These are phyloP conservation scores for Drosophila kanapiae DNA, from an alignment of 1,140 invertebrate genomes.

Conservation along the genomic window DNA sequence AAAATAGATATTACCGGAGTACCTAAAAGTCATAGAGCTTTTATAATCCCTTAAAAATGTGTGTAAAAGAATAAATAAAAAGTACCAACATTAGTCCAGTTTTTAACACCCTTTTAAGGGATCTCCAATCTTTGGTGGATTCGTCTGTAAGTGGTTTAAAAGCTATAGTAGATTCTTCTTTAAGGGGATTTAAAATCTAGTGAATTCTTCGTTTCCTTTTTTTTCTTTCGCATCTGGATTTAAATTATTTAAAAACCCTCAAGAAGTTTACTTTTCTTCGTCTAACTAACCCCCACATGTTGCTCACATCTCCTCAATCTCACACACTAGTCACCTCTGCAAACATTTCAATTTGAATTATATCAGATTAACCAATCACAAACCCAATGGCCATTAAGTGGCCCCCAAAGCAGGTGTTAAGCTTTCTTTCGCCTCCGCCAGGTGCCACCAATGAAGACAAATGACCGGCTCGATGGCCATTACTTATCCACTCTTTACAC, in stretches of 20 bases:
- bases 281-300: not conserved
- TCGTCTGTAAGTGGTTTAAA: no score
- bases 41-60: no score
- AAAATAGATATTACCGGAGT: no score
- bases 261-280: not conserved
- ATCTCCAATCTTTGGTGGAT: no score
- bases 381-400: slow-evolving; percentile 48
- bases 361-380: slow-evolving; percentile 66
- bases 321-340: not conserved
- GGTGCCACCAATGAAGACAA: slow-evolving; percentile 81
- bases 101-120: no score
- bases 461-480: slow-evolving; percentile 78
- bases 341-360: slow-evolving; percentile 33
- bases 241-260: not conserved
- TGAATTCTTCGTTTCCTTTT: no score
- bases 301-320: not conserved
- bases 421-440: slow-evolving; percentile 47
- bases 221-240: not conserved
- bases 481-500: slow-evolving; percentile 78
- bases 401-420: slow-evolving; percentile 44
- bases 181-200: no score
- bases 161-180: no score
- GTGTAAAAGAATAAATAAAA: no score
- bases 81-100: no score
- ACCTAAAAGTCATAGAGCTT: no score